Conservation (phyloP, 2,797 vertebrate genomes). For the Agapornis canus region DNA sequence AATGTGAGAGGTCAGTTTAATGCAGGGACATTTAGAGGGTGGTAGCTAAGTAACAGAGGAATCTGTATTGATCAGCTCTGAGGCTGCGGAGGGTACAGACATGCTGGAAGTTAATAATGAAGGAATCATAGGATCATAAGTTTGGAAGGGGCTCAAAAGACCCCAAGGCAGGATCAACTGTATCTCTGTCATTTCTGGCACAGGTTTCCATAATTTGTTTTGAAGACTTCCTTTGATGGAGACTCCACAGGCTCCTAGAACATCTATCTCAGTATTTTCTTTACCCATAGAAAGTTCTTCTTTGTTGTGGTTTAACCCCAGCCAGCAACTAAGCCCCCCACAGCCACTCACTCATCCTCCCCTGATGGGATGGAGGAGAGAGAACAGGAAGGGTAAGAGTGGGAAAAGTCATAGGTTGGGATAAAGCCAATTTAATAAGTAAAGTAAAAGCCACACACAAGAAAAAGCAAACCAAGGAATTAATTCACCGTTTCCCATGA, state of each 20-base stretch:
- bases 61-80: background rate
- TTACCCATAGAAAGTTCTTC: background rate
- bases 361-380: background rate
- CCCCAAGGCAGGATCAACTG: background rate
- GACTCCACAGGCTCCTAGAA: background rate
- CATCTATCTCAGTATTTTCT: background rate
- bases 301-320: background rate
- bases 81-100: background rate
- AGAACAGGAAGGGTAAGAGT: background rate
- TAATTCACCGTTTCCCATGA: background rate
- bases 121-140: background rate
- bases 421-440: background rate
- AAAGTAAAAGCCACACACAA: background rate
- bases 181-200: background rate
- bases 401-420: background rate
- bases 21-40: background rate
- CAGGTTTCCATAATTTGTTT: background rate
- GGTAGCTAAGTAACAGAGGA: background rate
- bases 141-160: background rate
- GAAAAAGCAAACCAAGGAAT: background rate
- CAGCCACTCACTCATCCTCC: background rate
- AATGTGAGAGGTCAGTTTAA: background rate
- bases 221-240: slow-evolving; percentile 3
- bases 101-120: background rate
- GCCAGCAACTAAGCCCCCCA: background rate